Conservation (phyloP, 2,888 invertebrate species). For the Cephonodes hylas region DNA sequence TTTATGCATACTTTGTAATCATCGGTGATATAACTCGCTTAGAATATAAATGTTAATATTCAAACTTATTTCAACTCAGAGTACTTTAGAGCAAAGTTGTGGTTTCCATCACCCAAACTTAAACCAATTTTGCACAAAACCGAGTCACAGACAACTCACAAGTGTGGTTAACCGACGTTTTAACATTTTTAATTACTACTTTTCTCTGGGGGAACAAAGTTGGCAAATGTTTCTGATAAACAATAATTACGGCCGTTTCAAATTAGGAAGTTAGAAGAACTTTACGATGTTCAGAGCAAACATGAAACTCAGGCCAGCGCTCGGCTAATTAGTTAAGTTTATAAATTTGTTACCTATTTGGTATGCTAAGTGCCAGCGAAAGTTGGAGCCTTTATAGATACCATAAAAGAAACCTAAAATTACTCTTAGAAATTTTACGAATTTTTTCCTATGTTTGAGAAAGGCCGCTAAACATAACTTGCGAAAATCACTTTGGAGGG, state of each 20-base stretch:
- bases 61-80: too few relatives aligned
- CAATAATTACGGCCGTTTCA: constrained; percentile 63
- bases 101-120: not conserved
- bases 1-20: too few relatives aligned
- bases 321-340: constrained; percentile 73
- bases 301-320: constrained; percentile 63
- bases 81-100: not conserved
- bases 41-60: too few relatives aligned
- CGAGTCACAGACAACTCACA: not conserved
- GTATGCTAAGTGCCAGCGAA: constrained; percentile 66
- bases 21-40: too few relatives aligned
- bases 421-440: constrained; percentile 40
- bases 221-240: constrained; percentile 53
- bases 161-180: not conserved
- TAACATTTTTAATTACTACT: constrained; percentile 38
- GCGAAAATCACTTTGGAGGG: not conserved
- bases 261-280: constrained; percentile 65
- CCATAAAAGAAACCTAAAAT: constrained; percentile 34
- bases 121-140: not conserved
- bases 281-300: constrained; percentile 62
- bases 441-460: constrained; percentile 14
- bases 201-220: constrained; percentile 39
- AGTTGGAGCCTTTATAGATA: constrained; percentile 42
- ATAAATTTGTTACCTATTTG: constrained; percentile 77
- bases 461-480: not conserved